Evolutionary conservation across 1,140 invertebrate species (phyloP), one percentile per base, ranked within the genome.

Genomic region (Caligus rogercresseyi): DNA sequence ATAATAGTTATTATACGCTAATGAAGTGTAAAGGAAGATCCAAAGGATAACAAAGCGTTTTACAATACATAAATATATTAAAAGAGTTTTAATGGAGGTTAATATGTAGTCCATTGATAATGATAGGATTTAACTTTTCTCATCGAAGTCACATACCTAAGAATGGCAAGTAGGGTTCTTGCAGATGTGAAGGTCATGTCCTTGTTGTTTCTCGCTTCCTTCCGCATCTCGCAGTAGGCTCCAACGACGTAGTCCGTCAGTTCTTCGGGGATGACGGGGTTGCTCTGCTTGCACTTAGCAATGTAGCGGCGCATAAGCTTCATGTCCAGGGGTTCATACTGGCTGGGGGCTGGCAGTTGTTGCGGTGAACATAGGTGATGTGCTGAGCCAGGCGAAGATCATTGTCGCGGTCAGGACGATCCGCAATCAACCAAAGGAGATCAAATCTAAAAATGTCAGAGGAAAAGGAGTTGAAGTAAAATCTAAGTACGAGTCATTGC

Each of bases 361-460:
- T 83, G 71, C 89, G 87, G 73, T 99, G 96, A 16, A 99, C 95
- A 72, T 93, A 95, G 1, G 95, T 92, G 52, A 99, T 98, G 71
- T 98, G 94, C 71, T 94, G 84, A 52, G 95, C 95, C 54, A 99
- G 75, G 71, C 89, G 83, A 43, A 92, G 73, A 78, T 98, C 95
- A 72, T 91, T 92, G 66, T 93, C 88, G 57, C 85, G 78, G 72
- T 98, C 84, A 2, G 92, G 83, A 68, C 83, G 87, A 74, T 99
- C 96, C 72, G 93, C 90, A 67, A 98, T 92, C 1, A 99, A 77
- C 93, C 94, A 99, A 0, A 99, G 77, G 2, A 99, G 74, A 76
- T 99, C 96, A 76, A 99, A 99, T 69, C 96, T 60, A 20, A 2
- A 53, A 53, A 7, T 19, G 1, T 4, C 4, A 16, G 16, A 2